Evolutionary conservation across 2,888 invertebrate genomes (phyloP).

Genomic region (Dryobota labecula): DNA sequence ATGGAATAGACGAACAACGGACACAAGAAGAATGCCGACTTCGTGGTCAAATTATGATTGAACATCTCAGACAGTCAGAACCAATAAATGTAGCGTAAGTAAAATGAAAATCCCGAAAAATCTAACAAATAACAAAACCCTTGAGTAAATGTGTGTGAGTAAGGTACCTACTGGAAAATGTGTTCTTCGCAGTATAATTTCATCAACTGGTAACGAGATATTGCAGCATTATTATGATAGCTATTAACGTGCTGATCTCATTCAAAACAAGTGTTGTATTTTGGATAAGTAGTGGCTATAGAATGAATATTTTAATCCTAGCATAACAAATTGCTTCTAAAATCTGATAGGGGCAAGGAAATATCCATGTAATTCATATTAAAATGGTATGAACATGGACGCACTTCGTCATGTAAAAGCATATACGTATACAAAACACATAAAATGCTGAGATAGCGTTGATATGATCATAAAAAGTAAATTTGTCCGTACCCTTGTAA

Average conservation of each 20-base stretch:
- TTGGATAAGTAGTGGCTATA: not conserved
- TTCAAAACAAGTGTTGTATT: not conserved
- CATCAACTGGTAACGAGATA: not conserved
- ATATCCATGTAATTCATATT: conserved; percentile 21
- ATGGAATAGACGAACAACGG: not conserved
- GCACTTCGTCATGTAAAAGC: conserved; percentile 21
- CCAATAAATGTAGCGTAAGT: not conserved
- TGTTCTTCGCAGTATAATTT: not conserved
- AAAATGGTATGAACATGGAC: conserved; percentile 37
- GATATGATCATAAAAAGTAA: conserved; percentile 71
- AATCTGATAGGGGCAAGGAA: not conserved
- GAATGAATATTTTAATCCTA: not conserved
- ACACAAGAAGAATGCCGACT: not conserved
- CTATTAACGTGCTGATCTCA: not conserved
- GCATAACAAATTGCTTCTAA: not conserved
- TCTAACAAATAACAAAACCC: not conserved
- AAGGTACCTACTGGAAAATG: not conserved
- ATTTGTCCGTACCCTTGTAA: conserved; percentile 70
- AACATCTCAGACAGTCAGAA: not conserved
- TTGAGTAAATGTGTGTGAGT: not conserved
- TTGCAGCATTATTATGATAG: not conserved
- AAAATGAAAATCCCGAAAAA: not conserved
- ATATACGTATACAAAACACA: conserved; percentile 44
- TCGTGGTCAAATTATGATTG: not conserved
- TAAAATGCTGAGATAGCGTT: conserved; percentile 66